Percentiles rank a stretch among this genome's conserved stretches.
Conservation (phyloP, 2,888 invertebrate species). For the Ischnus inquisitorius region DNA sequence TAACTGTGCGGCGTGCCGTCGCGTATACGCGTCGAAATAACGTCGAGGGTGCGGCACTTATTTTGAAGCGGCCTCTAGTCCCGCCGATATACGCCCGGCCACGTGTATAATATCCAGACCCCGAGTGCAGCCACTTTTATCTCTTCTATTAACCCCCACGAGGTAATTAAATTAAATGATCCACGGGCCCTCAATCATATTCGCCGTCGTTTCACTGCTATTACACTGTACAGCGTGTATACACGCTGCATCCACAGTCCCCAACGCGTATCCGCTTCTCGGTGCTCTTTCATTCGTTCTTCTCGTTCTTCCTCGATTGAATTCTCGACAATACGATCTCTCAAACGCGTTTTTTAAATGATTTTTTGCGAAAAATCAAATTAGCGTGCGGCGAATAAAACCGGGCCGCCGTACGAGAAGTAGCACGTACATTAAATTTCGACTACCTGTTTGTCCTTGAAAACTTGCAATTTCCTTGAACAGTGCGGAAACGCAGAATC, state of each 20-base stretch:
- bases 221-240: not conserved
- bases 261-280: constrained; percentile 1
- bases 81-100: constrained; percentile 69
- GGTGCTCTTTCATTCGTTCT: constrained; percentile 21
- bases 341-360: not conserved
- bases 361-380: too few species aligned
- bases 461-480: too few species aligned
- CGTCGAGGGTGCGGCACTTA: constrained; percentile 67
- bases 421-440: too few species aligned
- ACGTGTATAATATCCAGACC: constrained; percentile 78
- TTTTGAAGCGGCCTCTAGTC: constrained; percentile 69
- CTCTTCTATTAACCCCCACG: constrained; percentile 83
- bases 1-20: constrained; percentile 12
- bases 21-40: constrained; percentile 6
- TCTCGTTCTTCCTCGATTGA: not conserved
- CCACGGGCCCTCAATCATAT: constrained; percentile 83
- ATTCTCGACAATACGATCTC: not conserved
- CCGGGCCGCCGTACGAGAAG: too few species aligned
- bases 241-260: constrained; percentile 11
- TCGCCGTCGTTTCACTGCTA: constrained; percentile 12
- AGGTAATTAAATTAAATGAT: constrained; percentile 85
- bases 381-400: too few species aligned
- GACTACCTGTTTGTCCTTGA: too few species aligned
- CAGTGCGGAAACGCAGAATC: too few species aligned
- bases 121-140: constrained; percentile 81